A percentile compares a stretch with the other conserved stretches of the same genome.
These are phyloP conservation scores for Folsomia candida DNA, from an alignment of 2,888 invertebrate genomes.

Conservation along the genomic window DNA sequence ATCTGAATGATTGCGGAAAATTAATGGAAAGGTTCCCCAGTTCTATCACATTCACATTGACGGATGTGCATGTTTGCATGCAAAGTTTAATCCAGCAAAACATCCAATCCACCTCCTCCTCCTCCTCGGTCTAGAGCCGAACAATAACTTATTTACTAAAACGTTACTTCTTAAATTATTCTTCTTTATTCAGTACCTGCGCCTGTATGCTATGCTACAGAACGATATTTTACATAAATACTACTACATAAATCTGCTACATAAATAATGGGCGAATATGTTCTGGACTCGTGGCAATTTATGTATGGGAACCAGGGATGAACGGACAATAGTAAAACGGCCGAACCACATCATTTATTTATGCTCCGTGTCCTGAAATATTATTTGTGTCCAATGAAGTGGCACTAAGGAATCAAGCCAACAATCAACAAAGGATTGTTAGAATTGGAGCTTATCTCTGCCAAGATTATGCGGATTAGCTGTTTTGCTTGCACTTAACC, in stretches of 20 bases:
- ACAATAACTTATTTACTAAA: no score
- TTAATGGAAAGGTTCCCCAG: slow-evolving; percentile 50
- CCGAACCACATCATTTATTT: no score
- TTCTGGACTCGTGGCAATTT: no score
- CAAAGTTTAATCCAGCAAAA: slow-evolving; percentile 13
- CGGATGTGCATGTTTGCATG: slow-evolving; percentile 43
- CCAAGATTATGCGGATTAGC: not conserved
- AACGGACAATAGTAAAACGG: no score
- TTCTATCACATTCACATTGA: slow-evolving; percentile 48
- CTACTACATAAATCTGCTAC: no score
- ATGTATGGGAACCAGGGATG: no score
- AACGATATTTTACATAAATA: no score
- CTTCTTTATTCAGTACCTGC: not conserved
- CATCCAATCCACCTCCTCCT: slow-evolving; percentile 14
- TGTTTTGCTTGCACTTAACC: not conserved
- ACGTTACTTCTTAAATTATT: no score
- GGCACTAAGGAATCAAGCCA: no score
- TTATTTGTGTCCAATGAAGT: no score
- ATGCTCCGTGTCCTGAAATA: no score
- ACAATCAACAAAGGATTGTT: not conserved
- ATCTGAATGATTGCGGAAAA: slow-evolving; percentile 50
- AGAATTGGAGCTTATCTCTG: not conserved
- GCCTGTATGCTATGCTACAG: not conserved
- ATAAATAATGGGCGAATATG: no score
- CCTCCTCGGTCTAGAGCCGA: not conserved